These are phyloP conservation scores for Leucoma salicis DNA, from an alignment of 2,888 invertebrate species.

Conservation along the genomic window DNA sequence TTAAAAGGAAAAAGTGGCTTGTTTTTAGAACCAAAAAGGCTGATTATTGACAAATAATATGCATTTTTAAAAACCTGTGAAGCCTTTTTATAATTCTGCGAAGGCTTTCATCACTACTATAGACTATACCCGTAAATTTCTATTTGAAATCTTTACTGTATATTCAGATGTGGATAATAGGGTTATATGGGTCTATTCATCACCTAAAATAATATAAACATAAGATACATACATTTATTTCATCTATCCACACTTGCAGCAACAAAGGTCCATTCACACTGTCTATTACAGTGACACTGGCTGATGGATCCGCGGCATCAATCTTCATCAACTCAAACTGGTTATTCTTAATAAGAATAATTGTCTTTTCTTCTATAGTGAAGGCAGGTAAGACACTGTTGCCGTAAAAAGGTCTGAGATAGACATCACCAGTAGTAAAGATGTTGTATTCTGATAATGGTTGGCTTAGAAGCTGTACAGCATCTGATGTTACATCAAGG, in stretches of 20 bases:
- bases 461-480: constrained; percentile 72
- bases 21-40: too few relatives aligned
- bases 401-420: constrained; percentile 52
- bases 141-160: too few relatives aligned
- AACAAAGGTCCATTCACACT: constrained; percentile 51
- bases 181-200: too few relatives aligned
- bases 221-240: constrained; percentile 42
- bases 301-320: constrained; percentile 44
- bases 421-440: constrained; percentile 36
- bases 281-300: constrained; percentile 59
- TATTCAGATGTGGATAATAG: too few relatives aligned
- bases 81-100: too few relatives aligned
- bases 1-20: too few relatives aligned
- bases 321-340: constrained; percentile 51
- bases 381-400: constrained; percentile 61
- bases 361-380: constrained; percentile 58
- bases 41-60: too few relatives aligned
- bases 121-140: too few relatives aligned
- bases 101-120: too few relatives aligned
- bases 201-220: neutral
- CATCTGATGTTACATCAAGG: constrained; percentile 82
- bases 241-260: constrained; percentile 61
- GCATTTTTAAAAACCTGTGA: too few relatives aligned
- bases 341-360: constrained; percentile 59
- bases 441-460: constrained; percentile 59